phyloP scores from a whole-genome alignment of 2,113 vertebrate genomes.

The Cettia cetti region DNA sequence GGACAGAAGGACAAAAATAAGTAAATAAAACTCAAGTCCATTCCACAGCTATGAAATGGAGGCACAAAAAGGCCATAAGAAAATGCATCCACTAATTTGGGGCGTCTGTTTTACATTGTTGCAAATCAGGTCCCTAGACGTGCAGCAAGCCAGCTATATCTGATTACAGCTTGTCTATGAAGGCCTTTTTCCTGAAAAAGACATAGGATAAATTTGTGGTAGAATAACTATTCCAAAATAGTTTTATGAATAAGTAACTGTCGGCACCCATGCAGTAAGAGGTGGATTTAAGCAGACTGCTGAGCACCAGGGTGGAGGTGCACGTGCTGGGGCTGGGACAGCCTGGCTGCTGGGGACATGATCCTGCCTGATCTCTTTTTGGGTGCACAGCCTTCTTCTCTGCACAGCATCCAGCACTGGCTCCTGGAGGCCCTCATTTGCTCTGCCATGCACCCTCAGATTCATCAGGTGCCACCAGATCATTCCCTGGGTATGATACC shows the following conservation, averaged over 20 bases:
- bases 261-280: neutral
- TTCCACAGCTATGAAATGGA: neutral
- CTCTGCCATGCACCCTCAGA: accelerated
- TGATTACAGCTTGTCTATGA: neutral
- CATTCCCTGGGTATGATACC: accelerated
- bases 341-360: neutral
- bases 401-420: neutral
- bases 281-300: neutral
- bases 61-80: neutral
- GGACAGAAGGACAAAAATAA: neutral
- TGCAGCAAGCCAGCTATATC: neutral
- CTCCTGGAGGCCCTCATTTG: neutral
- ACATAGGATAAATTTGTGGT: neutral
- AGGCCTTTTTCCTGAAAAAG: neutral
- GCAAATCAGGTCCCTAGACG: neutral
- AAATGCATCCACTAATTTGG: neutral
- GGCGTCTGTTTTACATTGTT: slow-evolving; percentile 1
- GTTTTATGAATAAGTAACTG: neutral
- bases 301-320: neutral
- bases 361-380: neutral
- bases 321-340: neutral
- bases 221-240: neutral
- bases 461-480: accelerated
- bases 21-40: neutral
- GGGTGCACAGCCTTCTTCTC: neutral